phyloP scores from a whole-genome alignment of 2,113 vertebrate genomes.

The Tragelaphus imberbis region DNA sequence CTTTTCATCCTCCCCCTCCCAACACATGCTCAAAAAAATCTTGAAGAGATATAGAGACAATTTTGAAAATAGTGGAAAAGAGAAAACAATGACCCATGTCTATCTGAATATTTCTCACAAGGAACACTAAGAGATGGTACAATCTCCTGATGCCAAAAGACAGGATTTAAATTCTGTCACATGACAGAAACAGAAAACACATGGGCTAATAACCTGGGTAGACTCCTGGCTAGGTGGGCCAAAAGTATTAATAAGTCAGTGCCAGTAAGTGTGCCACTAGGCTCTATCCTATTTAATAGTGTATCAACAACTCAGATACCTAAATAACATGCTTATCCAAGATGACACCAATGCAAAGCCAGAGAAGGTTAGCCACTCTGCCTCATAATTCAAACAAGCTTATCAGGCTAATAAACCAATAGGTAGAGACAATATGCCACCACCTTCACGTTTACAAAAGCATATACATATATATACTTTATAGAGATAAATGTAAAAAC shows the following conservation, averaged over 20 bases:
- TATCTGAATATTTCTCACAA: background rate
- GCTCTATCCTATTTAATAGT: background rate
- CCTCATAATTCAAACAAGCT: background rate
- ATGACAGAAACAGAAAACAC: background rate
- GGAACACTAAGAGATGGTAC: background rate
- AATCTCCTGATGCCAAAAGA: background rate
- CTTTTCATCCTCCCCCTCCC: background rate
- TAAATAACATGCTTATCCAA: background rate
- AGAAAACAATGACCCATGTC: background rate
- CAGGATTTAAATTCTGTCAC: background rate
- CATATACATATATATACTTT: background rate
- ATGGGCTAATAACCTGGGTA: background rate
- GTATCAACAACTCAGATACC: background rate
- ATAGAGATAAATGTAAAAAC: background rate
- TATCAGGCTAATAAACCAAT: background rate
- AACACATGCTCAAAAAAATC: background rate
- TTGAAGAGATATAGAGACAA: background rate
- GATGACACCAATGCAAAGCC: background rate
- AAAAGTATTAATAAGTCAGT: background rate
- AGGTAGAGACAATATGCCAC: background rate
- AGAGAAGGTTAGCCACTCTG: background rate
- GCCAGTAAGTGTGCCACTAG: background rate
- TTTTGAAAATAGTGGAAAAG: background rate
- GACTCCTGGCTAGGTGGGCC: background rate
- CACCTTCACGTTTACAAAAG: background rate